Evolutionary conservation across 1,140 invertebrate genomes (phyloP).

Genomic region (Caenorhabditis briggsae): DNA sequence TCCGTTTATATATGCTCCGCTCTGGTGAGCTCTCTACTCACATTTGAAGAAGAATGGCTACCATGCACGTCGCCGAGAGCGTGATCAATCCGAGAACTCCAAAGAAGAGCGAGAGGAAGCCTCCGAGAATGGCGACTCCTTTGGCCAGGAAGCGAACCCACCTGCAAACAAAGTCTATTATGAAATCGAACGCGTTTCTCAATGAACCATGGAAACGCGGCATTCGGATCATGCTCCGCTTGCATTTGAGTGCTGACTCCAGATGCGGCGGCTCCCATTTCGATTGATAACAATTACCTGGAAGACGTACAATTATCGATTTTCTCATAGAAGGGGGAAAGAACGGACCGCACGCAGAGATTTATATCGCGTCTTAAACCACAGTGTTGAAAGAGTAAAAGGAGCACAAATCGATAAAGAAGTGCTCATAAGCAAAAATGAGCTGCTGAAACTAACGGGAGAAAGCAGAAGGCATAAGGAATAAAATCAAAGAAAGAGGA

Average conservation of each 20-base stretch:
- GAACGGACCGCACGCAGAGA: no score
- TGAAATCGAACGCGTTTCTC: background rate
- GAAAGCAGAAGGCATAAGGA: background rate
- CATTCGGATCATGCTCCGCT: slow-evolving; percentile 77
- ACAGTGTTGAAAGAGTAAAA: no score
- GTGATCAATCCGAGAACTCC: slow-evolving; percentile 86
- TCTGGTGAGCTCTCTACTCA: slow-evolving; percentile 77
- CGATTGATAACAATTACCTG: slow-evolving; percentile 49
- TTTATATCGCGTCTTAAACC: no score
- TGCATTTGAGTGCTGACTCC: slow-evolving; percentile 74
- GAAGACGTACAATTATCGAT: background rate
- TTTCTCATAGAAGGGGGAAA: background rate
- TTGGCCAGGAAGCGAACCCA: slow-evolving; percentile 89
- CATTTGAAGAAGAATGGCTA: slow-evolving; percentile 90
- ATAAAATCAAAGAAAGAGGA: slow-evolving; percentile 38
- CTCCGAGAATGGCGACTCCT: slow-evolving; percentile 87
- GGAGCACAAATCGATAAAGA: background rate
- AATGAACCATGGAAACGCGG: slow-evolving; percentile 84
- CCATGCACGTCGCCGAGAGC: slow-evolving; percentile 84
- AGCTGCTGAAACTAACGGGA: background rate
- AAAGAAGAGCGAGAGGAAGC: slow-evolving; percentile 89
- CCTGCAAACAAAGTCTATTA: slow-evolving; percentile 37
- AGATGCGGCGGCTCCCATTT: slow-evolving; percentile 69
- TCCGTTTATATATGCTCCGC: slow-evolving; percentile 38
- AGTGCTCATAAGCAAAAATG: background rate